Conservation (phyloP, 2,113 vertebrate genomes). For the Rafetus swinhoei region DNA sequence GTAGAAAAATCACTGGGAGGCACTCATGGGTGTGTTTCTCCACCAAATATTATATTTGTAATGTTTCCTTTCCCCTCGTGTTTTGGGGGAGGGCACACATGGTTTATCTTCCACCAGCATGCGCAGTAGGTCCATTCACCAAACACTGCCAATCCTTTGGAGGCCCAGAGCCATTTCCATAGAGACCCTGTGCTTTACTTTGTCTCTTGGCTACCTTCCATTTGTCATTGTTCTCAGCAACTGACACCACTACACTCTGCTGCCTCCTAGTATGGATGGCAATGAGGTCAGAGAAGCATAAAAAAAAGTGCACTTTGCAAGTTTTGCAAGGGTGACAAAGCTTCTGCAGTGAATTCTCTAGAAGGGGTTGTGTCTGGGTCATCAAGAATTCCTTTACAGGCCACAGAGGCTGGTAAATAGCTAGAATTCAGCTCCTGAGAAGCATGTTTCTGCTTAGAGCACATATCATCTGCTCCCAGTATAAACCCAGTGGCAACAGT, state of each 20-base stretch:
- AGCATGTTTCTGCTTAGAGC: neutral
- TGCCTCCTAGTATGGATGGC: neutral
- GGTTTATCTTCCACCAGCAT: neutral
- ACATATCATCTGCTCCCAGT: neutral
- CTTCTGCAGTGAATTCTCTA: neutral
- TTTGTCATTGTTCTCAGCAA: neutral
- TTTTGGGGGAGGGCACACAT: neutral
- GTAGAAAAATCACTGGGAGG: neutral
- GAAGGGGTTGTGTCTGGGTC: neutral
- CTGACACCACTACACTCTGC: neutral
- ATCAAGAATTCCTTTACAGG: neutral
- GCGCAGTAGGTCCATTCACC: neutral
- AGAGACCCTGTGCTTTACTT: neutral
- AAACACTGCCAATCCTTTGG: neutral
- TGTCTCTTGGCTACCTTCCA: neutral
- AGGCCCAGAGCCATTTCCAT: neutral
- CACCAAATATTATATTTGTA: neutral
- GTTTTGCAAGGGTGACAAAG: fast-evolving
- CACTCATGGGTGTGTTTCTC: neutral
- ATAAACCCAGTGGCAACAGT: neutral
- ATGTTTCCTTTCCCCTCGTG: neutral
- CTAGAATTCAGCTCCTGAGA: neutral
- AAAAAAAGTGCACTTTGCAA: fast-evolving
- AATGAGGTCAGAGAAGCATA: fast-evolving
- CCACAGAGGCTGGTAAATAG: neutral